phyloP scores from a whole-genome alignment of 2,888 invertebrate genomes.

The Microctonus hyperodae region DNA sequence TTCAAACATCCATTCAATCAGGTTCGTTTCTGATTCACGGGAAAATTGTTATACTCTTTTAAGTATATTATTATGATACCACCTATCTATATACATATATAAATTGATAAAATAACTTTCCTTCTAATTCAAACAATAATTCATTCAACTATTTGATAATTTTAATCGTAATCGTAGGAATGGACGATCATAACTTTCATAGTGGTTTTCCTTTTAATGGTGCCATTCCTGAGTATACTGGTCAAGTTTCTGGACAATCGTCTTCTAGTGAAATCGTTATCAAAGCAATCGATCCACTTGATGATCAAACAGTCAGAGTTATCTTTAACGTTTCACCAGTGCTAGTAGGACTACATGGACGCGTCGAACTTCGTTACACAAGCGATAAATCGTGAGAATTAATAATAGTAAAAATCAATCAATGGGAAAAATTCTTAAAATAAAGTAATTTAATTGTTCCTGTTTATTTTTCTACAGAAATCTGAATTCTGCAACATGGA shows the following conservation, averaged over 20 bases:
- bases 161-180: conserved; percentile 40
- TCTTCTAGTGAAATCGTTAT: conserved; percentile 66
- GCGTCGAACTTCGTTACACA: conserved; percentile 87
- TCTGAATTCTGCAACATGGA: conserved; percentile 78
- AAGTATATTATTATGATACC: neutral
- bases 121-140: neutral
- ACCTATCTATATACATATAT: neutral
- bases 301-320: conserved; percentile 80
- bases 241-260: conserved; percentile 35
- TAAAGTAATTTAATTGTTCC: neutral
- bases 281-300: conserved; percentile 75
- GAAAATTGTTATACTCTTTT: neutral
- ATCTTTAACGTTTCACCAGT: conserved; percentile 83
- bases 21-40: conserved; percentile 54
- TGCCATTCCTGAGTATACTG: conserved; percentile 43
- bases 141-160: neutral
- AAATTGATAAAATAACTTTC: neutral
- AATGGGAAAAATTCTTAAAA: neutral
- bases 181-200: conserved; percentile 52
- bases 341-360: conserved; percentile 84
- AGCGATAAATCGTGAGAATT: conserved; percentile 72
- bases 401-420: neutral
- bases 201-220: conserved; percentile 47
- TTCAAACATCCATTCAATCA: conserved; percentile 58
- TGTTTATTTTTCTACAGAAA: conserved; percentile 62